phyloP scores from a whole-genome alignment of 2,113 vertebrate genomes.

The Acrocephalus kingi region DNA sequence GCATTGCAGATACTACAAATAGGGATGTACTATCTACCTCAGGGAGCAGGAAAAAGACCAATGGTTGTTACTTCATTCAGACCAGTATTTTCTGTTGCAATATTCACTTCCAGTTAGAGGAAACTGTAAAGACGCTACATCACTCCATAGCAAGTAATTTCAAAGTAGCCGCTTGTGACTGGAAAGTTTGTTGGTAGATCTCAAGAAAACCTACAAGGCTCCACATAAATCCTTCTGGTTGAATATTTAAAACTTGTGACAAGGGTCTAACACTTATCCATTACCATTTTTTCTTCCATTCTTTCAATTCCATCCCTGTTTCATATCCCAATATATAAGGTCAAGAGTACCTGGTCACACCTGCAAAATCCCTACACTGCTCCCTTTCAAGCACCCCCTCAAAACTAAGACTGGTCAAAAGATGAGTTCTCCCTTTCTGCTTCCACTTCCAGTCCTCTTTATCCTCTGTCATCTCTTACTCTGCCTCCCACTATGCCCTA shows the following conservation, averaged over 20 bases:
- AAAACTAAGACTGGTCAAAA: neutral
- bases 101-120: neutral
- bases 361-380: neutral
- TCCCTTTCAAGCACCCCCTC: neutral
- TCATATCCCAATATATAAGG: neutral
- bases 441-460: neutral
- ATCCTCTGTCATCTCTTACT: neutral
- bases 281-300: neutral
- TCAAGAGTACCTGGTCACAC: neutral
- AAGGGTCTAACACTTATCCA: neutral
- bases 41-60: neutral
- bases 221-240: neutral
- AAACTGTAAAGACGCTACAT: neutral
- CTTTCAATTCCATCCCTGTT: neutral
- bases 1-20: neutral
- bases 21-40: neutral
- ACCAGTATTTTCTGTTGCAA: neutral
- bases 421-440: neutral
- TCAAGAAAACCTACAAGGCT: neutral
- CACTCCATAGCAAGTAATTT: neutral
- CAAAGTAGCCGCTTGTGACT: neutral
- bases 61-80: neutral
- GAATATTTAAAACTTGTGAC: neutral
- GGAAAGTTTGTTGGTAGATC: neutral
- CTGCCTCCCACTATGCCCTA: neutral